Percentiles rank a stretch among this genome's conserved stretches.
phyloP scores from a whole-genome alignment of 2,888 invertebrate genomes.

The Nemotelus nigrinus region DNA sequence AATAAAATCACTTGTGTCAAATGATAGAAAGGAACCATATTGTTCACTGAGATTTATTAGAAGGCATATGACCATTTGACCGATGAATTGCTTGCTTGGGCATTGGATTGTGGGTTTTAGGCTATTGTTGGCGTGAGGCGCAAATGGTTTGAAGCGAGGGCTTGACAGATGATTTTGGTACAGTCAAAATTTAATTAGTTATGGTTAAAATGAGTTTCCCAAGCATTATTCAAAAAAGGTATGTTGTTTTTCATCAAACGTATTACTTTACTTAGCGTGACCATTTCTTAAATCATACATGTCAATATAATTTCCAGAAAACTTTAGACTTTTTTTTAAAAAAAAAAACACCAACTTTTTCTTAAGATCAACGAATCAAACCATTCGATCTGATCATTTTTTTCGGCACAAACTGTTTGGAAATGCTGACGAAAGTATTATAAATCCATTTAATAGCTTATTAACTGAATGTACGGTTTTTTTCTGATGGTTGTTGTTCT shows the following conservation, averaged over 20 bases:
- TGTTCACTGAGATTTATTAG: neutral
- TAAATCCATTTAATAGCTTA: slow-evolving; percentile 17
- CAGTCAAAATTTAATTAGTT: too few species aligned
- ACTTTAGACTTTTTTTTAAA: neutral
- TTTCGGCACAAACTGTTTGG: neutral
- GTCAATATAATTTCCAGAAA: too few species aligned
- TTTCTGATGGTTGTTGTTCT: neutral
- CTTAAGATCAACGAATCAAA: neutral
- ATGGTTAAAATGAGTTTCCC: too few species aligned
- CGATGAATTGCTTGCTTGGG: neutral
- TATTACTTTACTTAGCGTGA: too few species aligned
- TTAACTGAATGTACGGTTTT: slow-evolving; percentile 29
- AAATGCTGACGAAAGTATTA: neutral
- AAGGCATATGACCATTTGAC: slow-evolving; percentile 18
- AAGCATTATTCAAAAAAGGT: too few species aligned
- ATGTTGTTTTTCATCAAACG: too few species aligned
- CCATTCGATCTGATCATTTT: neutral
- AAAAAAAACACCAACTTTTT: neutral
- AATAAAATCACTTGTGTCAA: slow-evolving; percentile 32
- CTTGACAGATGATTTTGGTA: neutral
- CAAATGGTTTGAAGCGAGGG: neutral
- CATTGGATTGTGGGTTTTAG: neutral
- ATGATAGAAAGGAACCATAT: neutral
- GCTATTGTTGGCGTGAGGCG: neutral
- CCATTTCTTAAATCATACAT: too few species aligned